Percentiles rank a stretch among this genome's conserved stretches.
phyloP scores from a whole-genome alignment of 2,888 invertebrate species.

The Neoscelio sp. region DNA sequence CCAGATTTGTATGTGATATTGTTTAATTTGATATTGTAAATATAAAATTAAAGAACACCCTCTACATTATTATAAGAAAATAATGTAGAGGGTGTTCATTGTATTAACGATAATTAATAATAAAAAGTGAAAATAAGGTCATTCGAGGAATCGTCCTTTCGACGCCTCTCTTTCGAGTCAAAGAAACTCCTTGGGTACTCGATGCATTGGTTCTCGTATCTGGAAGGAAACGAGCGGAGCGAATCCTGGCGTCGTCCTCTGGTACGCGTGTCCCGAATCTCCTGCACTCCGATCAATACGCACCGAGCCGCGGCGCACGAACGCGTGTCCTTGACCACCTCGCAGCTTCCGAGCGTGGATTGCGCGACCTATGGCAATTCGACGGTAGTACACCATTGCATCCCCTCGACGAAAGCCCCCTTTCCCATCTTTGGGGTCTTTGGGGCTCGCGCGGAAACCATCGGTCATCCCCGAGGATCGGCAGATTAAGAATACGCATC shows the following conservation, averaged over 20 bases:
- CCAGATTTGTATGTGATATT: too few species aligned
- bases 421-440: too few species aligned
- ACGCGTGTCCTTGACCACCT: conserved; percentile 81
- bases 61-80: too few species aligned
- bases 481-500: too few species aligned
- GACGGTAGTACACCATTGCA: conserved; percentile 10
- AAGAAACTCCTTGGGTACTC: not conserved
- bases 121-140: too few species aligned
- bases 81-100: too few species aligned
- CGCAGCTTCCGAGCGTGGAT: conserved; percentile 75
- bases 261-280: conserved; percentile 69
- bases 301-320: conserved; percentile 74
- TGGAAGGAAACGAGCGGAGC: conserved; percentile 45
- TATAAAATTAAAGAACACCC: too few species aligned
- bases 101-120: too few species aligned
- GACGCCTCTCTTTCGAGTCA: not conserved
- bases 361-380: conserved; percentile 70
- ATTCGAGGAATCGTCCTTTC: too few species aligned
- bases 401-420: not conserved
- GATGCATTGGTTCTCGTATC: not conserved
- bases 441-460: too few species aligned
- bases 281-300: conserved; percentile 80
- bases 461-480: too few species aligned
- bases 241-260: conserved; percentile 57
- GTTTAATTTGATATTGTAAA: too few species aligned